These are phyloP conservation scores for Ferrisia virgata DNA, from an alignment of 2,888 invertebrate species.

Conservation along the genomic window DNA sequence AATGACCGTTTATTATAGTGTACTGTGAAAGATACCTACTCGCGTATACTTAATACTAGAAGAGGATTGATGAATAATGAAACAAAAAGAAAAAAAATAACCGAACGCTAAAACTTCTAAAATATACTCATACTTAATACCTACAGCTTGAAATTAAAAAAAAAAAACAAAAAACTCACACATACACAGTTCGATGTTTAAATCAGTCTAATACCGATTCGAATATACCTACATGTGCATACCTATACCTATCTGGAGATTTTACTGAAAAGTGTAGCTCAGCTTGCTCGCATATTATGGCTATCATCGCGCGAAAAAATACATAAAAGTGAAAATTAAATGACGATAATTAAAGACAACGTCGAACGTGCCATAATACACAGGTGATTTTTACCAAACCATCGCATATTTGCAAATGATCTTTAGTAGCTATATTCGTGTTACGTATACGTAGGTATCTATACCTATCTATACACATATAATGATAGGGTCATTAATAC, in stretches of 20 bases:
- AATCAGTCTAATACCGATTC: neutral
- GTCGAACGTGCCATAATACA: slow-evolving; percentile 9
- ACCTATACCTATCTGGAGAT: too few species aligned
- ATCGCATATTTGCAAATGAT: neutral
- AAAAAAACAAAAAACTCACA: neutral
- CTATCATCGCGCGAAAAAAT: neutral
- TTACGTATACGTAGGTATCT: neutral
- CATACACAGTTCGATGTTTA: neutral
- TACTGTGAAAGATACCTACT: neutral
- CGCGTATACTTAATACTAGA: slow-evolving; percentile 1
- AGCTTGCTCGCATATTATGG: neutral
- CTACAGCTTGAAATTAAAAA: neutral
- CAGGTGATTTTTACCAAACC: neutral
- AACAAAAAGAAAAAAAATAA: neutral
- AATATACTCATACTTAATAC: neutral
- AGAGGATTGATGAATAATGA: slow-evolving; percentile 29
- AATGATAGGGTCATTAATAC: slow-evolving; percentile 1
- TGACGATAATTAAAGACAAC: neutral
- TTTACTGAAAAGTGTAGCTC: too few species aligned
- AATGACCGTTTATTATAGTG: slow-evolving; percentile 32
- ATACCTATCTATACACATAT: too few species aligned
- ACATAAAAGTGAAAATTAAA: neutral
- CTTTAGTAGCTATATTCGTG: neutral
- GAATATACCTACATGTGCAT: too few species aligned
- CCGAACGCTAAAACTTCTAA: neutral